These are phyloP conservation scores for Meandrusa payeni DNA, from an alignment of 2,888 invertebrate genomes.

Conservation along the genomic window DNA sequence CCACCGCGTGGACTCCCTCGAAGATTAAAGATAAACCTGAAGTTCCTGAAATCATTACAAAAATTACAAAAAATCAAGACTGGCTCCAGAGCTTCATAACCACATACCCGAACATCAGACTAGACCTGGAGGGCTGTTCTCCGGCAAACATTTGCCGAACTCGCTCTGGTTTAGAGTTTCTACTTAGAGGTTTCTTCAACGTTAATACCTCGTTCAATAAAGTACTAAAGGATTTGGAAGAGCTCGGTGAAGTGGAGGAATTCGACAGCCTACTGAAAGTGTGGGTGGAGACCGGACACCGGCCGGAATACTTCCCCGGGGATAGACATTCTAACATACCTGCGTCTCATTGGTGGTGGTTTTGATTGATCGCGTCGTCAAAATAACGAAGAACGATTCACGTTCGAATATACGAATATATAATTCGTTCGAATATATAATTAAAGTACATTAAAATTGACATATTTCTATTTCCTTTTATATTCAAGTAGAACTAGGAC, in stretches of 20 bases:
- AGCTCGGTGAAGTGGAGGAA: constrained; percentile 31
- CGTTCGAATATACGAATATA: too few relatives aligned
- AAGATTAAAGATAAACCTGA: constrained; percentile 23
- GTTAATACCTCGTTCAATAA: constrained; percentile 27
- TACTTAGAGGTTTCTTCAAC: constrained; percentile 27
- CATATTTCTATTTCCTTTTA: too few relatives aligned
- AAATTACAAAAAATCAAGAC: constrained; percentile 25
- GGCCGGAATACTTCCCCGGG: constrained; percentile 29
- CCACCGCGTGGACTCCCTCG: constrained; percentile 26
- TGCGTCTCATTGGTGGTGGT: constrained; percentile 34
- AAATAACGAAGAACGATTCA: too few relatives aligned
- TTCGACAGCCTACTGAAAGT: constrained; percentile 30
- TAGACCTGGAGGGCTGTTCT: constrained; percentile 28
- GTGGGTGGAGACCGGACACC: constrained; percentile 31
- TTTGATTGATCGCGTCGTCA: constrained; percentile 15
- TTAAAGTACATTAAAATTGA: too few relatives aligned
- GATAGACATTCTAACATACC: constrained; percentile 25
- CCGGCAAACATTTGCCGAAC: constrained; percentile 29
- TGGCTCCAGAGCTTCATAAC: constrained; percentile 31
- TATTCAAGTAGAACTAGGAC: too few relatives aligned
- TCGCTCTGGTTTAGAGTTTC: constrained; percentile 29
- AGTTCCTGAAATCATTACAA: constrained; percentile 19
- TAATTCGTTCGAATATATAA: too few relatives aligned
- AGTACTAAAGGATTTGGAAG: constrained; percentile 26
- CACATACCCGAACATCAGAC: constrained; percentile 29